A percentile compares a stretch with the other conserved stretches of the same genome.
Conservation (phyloP, 2,113 vertebrate species). For the Riparia riparia region DNA sequence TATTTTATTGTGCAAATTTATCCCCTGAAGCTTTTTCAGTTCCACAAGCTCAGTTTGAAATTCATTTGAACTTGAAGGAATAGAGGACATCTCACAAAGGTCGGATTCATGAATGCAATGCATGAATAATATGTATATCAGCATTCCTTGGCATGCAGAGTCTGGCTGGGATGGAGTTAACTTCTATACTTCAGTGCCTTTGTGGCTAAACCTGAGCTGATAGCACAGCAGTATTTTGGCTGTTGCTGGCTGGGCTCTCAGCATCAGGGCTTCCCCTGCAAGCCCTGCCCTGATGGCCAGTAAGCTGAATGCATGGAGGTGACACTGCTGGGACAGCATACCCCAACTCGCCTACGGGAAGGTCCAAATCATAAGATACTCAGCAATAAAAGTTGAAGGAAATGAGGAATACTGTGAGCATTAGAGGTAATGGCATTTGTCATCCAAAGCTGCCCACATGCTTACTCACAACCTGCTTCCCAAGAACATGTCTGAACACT, state of each 20-base stretch:
- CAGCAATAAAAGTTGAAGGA: background rate
- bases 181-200: background rate
- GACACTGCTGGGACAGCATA: background rate
- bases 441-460: rapidly evolving
- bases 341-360: background rate
- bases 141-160: background rate
- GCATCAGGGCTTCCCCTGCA: background rate
- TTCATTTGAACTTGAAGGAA: background rate
- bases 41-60: background rate
- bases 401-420: background rate
- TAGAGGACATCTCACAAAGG: background rate
- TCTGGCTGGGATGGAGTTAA: background rate
- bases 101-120: background rate
- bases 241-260: rapidly evolving
- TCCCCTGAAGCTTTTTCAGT: constrained; percentile 43
- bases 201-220: background rate
- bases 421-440: background rate
- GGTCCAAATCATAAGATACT: rapidly evolving
- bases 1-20: constrained; percentile 32
- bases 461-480: background rate
- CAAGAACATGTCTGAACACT: background rate
- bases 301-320: rapidly evolving
- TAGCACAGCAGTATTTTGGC: background rate
- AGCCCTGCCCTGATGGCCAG: rapidly evolving
- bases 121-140: background rate